Percentiles rank a stretch among this genome's conserved stretches.
Evolutionary conservation across 1,140 invertebrate genomes (phyloP).

Genomic region (Portunus trituberculatus): DNA sequence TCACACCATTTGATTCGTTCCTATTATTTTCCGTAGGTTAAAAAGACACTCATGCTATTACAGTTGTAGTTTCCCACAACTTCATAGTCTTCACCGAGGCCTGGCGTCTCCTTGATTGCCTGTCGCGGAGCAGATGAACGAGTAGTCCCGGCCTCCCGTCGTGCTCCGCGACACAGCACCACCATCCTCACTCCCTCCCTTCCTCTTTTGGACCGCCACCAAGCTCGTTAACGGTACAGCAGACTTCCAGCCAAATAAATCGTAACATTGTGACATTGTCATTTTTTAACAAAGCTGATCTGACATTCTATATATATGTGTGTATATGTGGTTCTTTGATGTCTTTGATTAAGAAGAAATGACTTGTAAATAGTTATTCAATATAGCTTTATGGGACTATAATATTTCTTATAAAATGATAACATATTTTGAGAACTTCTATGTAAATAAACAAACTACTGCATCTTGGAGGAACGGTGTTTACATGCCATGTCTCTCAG

Average conservation of each 20-base stretch:
- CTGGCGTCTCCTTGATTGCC: not conserved
- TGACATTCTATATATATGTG: slow-evolving; percentile 1
- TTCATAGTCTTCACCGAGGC: not conserved
- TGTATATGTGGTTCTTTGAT: slow-evolving; percentile 7
- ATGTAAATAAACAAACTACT: not conserved
- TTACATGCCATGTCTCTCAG: not conserved
- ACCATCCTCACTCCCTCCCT: not conserved
- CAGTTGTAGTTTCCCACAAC: not conserved
- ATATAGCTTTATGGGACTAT: not conserved
- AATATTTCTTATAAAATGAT: not conserved
- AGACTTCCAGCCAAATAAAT: slow-evolving; percentile 4
- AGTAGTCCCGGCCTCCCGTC: not conserved
- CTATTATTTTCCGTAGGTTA: not conserved
- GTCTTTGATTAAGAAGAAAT: not conserved
- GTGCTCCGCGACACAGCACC: not conserved
- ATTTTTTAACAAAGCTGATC: slow-evolving; percentile 14
- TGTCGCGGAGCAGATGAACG: not conserved
- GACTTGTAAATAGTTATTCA: slow-evolving; percentile 18
- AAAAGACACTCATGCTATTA: not conserved
- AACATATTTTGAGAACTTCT: slow-evolving; percentile 13
- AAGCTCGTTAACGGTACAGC: not conserved
- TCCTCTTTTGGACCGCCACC: not conserved
- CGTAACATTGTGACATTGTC: not conserved
- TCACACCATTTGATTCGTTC: not conserved
- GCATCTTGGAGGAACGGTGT: not conserved